Base-by-base conservation (phyloP, 2,113 vertebrate species). In the Pagrus major region DNA sequence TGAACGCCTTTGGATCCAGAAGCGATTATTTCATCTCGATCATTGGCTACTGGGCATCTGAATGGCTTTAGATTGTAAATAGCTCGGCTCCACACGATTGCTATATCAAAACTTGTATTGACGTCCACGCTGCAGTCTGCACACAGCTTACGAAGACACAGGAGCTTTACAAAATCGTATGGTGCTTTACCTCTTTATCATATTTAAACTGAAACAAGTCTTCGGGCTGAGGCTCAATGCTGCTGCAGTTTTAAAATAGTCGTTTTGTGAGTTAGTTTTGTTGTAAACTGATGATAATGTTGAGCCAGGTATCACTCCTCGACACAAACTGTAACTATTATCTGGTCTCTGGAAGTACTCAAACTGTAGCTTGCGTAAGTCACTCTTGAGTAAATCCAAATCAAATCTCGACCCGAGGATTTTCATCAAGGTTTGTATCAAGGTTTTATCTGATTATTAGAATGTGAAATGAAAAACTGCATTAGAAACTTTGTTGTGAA, bases 41-140 rank as follows among this genome's bases (percentile, higher is more conserved):
- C n/a, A 25, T 64, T 77, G 39, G 85, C 73, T 35, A 44, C 37
- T 55, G 35, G 54, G 42, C 80, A 67, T 27, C 37, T 59, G 31
- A 74, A 58, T 54, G 70, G 79, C 64, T 88, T 87, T 81, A 79
- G 33, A 65, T 64, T 84, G 71, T 86, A 80, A 84, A 88, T 81
- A 78, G 56, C 58, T 72, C 3, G 15, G 27, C 70, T 78, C 41
- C 37, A 78, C n/a, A 76, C 37, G 80, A 81, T 81, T 88, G 72
- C 84, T 84, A 69, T 70, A 64, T 59, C 39, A 8, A 72, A 44
- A 72, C 51, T 9, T 79, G 20, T 61, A 37, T 68, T 63, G 29
- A 60, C 12, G 1, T 61, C 23, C 27, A 23, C n/a, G 21, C 27
- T 52, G 41, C 44, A 31, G 21, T 25, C 39, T 20, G 39, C 27